Evolutionary conservation across 2,797 vertebrate species (phyloP).

Genomic region (Myiotriccus ornatus): DNA sequence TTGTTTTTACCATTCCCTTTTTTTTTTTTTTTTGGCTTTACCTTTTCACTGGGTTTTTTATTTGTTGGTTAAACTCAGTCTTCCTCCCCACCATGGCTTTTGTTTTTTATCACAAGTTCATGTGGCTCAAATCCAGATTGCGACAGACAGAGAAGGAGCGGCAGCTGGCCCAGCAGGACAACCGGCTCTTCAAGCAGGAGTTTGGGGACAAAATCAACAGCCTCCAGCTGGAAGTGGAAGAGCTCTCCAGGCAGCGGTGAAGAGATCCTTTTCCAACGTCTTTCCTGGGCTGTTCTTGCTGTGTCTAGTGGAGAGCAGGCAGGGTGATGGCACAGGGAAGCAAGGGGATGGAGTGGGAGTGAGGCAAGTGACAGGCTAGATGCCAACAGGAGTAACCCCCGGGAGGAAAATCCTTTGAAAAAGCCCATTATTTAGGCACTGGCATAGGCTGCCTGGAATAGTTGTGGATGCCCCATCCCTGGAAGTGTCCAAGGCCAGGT

Average conservation of each 20-base stretch:
- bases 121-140: slow-evolving; percentile 93
- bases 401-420: background rate
- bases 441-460: background rate
- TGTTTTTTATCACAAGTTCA: slow-evolving; percentile 88
- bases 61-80: slow-evolving; percentile 71
- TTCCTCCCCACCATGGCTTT: slow-evolving; percentile 79
- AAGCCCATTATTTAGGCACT: background rate
- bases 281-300: background rate
- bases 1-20: slow-evolving; percentile 46
- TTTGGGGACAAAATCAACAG: slow-evolving; percentile 98
- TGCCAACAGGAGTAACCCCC: background rate
- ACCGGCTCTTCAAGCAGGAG: slow-evolving; percentile 96
- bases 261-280: slow-evolving; percentile 21
- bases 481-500: background rate
- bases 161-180: slow-evolving; percentile 87
- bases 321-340: background rate
- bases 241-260: slow-evolving; percentile 89
- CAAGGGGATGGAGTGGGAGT: background rate
- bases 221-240: slow-evolving; percentile 90
- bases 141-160: slow-evolving; percentile 87
- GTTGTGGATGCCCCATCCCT: background rate
- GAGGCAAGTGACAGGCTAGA: background rate
- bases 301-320: background rate
- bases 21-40: background rate
- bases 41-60: slow-evolving; percentile 68